These are phyloP conservation scores for Triplophysa dalaica DNA, from an alignment of 2,113 vertebrate species.

Conservation along the genomic window DNA sequence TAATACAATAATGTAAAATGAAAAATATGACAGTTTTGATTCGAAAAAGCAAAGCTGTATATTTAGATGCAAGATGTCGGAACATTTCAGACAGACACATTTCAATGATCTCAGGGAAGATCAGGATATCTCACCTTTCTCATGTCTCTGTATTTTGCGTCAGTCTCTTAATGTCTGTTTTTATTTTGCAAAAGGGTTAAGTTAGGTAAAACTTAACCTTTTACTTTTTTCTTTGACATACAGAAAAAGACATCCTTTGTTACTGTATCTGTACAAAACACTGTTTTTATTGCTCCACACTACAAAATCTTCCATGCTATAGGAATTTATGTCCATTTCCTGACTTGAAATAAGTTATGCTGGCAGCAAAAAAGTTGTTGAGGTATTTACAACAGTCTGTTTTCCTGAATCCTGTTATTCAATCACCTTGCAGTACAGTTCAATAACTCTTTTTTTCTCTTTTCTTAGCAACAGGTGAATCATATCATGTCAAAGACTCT, in stretches of 20 bases:
- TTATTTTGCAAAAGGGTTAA: background rate
- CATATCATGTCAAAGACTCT: constrained; percentile 38
- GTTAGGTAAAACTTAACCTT: background rate
- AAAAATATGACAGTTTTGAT: too few species aligned
- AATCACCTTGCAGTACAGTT: constrained; percentile 15
- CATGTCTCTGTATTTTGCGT: background rate
- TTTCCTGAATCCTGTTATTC: background rate
- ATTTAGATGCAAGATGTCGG: too few species aligned
- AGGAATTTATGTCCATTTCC: background rate
- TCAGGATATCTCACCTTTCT: too few species aligned
- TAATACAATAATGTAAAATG: too few species aligned
- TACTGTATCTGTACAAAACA: background rate
- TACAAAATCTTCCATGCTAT: background rate
- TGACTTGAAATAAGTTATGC: constrained; percentile 4
- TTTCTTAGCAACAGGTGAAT: background rate
- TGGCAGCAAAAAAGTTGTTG: background rate
- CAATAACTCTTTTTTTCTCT: background rate
- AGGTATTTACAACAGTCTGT: constrained; percentile 9
- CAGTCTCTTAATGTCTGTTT: background rate
- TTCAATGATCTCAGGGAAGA: too few species aligned
- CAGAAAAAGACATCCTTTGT: too few species aligned
- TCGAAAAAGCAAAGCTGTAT: too few species aligned
- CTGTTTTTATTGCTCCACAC: background rate
- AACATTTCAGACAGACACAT: too few species aligned
- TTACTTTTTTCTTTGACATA: too few species aligned